Evolutionary conservation across 2,797 vertebrate genomes (phyloP).

Genomic region (Pristis pectinata): DNA sequence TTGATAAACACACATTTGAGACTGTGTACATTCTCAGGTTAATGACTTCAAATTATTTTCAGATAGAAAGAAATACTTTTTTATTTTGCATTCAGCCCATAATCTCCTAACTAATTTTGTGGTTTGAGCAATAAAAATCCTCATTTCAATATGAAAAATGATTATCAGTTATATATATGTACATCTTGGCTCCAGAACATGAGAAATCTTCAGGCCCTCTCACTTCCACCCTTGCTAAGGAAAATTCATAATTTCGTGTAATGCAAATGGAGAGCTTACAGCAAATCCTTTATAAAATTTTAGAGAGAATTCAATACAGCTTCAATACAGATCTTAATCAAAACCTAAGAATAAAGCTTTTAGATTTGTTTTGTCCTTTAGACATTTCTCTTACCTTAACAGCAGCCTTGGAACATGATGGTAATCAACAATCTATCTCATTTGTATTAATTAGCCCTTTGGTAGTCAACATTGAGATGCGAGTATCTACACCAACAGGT

Average conservation of each 20-base stretch:
- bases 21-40: neutral
- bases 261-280: neutral
- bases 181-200: neutral
- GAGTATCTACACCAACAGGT: neutral
- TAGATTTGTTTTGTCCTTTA: neutral
- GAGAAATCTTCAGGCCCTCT: neutral
- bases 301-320: neutral
- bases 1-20: neutral
- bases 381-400: neutral
- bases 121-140: neutral
- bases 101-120: neutral
- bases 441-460: neutral
- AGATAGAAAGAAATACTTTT: neutral
- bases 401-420: neutral
- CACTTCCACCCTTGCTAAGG: neutral
- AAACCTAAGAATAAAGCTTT: neutral
- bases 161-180: neutral
- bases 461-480: neutral
- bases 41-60: neutral
- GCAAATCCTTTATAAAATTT: neutral
- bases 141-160: neutral
- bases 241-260: neutral
- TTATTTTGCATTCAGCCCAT: neutral
- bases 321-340: neutral
- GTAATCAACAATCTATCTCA: neutral